Conservation (phyloP, 1,140 invertebrate species). For the Heliothis subflexa region DNA sequence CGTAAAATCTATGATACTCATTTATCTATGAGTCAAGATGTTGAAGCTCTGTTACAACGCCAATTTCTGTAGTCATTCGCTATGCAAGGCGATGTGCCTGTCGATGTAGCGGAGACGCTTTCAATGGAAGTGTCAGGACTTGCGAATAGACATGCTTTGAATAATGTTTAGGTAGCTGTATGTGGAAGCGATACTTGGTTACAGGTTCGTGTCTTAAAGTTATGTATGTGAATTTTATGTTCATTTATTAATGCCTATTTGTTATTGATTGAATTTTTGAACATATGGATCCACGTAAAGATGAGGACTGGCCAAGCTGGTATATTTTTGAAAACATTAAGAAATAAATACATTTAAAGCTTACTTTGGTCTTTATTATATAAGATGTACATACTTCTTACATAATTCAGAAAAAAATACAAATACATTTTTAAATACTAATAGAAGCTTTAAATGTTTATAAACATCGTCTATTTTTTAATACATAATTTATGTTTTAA, state of each 20-base stretch:
- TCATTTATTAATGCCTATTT: no score
- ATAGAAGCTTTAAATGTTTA: no score
- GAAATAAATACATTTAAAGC: not conserved
- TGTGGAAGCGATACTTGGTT: no score
- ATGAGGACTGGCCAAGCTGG: no score
- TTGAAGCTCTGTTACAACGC: slow-evolving; percentile 45
- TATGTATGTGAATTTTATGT: no score
- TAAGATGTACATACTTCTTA: not conserved
- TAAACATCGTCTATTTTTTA: no score
- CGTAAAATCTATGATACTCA: slow-evolving; percentile 22
- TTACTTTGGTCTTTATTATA: not conserved
- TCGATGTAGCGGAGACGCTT: slow-evolving; percentile 53
- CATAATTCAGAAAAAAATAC: not conserved
- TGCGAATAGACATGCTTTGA: no score
- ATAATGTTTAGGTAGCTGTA: no score
- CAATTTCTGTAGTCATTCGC: slow-evolving; percentile 70
- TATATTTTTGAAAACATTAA: not conserved
- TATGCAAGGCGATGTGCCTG: slow-evolving; percentile 64
- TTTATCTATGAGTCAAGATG: slow-evolving; percentile 30
- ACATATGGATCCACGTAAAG: no score
- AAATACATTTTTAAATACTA: no score
- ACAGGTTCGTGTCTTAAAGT: no score
- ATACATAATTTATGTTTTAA: not conserved
- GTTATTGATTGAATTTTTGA: no score
- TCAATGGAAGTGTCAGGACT: slow-evolving; percentile 50